Evolutionary conservation across 2,113 vertebrate species (phyloP).

Genomic region (Cynopterus brachyotis): DNA sequence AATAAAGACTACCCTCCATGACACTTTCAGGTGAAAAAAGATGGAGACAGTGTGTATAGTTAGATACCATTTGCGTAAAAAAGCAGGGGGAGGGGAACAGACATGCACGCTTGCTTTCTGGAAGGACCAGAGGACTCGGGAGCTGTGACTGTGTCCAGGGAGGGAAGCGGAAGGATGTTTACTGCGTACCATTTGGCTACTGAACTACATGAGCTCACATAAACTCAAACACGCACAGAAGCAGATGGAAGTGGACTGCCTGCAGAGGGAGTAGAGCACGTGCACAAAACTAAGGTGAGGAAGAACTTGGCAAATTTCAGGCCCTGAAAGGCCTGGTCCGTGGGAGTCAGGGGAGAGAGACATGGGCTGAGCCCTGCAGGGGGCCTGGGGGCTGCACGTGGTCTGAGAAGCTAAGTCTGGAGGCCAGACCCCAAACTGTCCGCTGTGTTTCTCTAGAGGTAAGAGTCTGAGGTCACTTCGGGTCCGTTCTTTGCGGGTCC

Average conservation of each 20-base stretch:
- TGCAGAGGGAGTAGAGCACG: not conserved
- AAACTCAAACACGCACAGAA: not conserved
- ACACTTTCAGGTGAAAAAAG: not conserved
- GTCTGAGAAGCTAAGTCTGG: not conserved
- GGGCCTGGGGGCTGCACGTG: not conserved
- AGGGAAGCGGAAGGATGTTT: not conserved
- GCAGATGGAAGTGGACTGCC: fast-evolving
- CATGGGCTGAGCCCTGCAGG: not conserved
- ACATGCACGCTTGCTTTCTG: not conserved
- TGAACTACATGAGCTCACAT: not conserved
- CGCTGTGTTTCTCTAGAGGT: not conserved
- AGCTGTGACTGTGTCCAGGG: not conserved
- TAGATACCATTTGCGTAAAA: not conserved
- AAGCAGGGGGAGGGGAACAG: not conserved
- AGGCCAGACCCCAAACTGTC: not conserved
- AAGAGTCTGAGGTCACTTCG: not conserved
- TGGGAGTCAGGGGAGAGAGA: not conserved
- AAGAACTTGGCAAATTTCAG: fast-evolving
- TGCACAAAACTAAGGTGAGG: not conserved
- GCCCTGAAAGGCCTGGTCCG: not conserved
- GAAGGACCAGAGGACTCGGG: not conserved
- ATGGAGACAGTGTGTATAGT: fast-evolving
- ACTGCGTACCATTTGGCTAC: too few relatives aligned
- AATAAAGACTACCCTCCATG: not conserved
- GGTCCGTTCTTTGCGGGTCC: not conserved